Base-by-base conservation (phyloP, 2,888 invertebrate species). In the Drosophila nr. perissopoda region DNA sequence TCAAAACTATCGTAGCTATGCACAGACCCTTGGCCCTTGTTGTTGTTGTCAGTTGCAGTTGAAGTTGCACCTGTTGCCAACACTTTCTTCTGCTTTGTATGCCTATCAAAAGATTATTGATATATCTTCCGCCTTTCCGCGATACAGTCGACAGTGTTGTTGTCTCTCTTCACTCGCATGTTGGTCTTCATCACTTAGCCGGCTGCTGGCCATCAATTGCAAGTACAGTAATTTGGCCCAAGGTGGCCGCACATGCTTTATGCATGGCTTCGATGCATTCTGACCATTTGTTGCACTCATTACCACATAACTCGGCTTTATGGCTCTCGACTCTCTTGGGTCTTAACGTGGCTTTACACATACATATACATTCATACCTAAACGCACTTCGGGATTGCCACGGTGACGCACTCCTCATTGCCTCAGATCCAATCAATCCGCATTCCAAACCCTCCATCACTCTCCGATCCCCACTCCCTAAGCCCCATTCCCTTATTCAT, bases 281-380 rank as follows among this genome's bases (percentile, higher is more conserved):
- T 70, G 52, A 53, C 77, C 80, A 76, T 88, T 85, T 82, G 75
- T 78, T 75, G 72, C 71, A 74, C 77, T 80, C 88, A 87, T 89
- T 87, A 89, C 89, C 89, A 87, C 87, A 83, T 86, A 88, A 88
- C 86, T 86, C 79, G 64, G 71, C 59, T 86, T 88, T 82, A 82
- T 88, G 84, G 74, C 71, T 60, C 66, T 51, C 36, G 29, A 51
- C 54, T 56, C 36, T 16, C 29, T 42, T 38, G 54, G n/a, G 25
- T 54, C 13, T 51, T 21, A 52, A 33, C 70, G 46, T 34, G 49
- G 53, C 67, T 49, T 53, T 25, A 49, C 63, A 49, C 48, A 42
- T 48, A 49, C 48, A 42, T 48, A 40, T n/a, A 40, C 40, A 25
- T 46, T 25, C 46, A 61, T 25, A 52, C 64, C 29, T 33, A 33